Evolutionary conservation across 2,113 vertebrate species (phyloP).

Genomic region (Cervus canadensis): DNA sequence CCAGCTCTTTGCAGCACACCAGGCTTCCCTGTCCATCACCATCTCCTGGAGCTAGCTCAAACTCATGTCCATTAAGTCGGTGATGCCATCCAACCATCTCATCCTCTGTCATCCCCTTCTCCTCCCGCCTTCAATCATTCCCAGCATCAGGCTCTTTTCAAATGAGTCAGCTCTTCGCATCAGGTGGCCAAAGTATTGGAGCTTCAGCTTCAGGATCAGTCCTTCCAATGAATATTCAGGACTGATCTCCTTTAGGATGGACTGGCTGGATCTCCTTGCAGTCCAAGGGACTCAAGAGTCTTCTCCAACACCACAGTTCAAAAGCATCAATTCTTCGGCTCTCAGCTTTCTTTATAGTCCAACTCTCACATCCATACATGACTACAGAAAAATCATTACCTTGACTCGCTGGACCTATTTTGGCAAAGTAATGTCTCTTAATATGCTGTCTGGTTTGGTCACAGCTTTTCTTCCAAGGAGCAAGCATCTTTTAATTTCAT

Average conservation of each 20-base stretch:
- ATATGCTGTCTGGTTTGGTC: background rate
- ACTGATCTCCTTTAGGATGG: background rate
- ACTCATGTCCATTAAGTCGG: background rate
- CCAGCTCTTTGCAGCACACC: background rate
- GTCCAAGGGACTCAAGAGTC: background rate
- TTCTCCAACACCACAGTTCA: background rate
- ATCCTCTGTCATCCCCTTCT: background rate
- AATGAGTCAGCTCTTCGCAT: background rate
- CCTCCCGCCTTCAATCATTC: background rate
- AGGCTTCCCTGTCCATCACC: background rate
- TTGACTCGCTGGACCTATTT: rapidly evolving
- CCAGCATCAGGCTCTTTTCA: background rate
- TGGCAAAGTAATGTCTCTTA: background rate
- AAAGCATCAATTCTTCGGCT: background rate
- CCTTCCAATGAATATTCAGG: background rate
- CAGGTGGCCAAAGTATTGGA: background rate
- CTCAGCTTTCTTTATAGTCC: background rate
- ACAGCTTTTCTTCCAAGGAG: background rate
- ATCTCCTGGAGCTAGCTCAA: background rate
- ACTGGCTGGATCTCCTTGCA: background rate
- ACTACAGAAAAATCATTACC: background rate
- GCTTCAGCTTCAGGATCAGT: background rate
- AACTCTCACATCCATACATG: background rate
- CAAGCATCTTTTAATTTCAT: background rate
- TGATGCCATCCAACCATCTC: too few relatives aligned